Percentiles rank a stretch among this genome's conserved stretches.
phyloP scores from a whole-genome alignment of 2,888 invertebrate species.

The Athripsodes cinereus region DNA sequence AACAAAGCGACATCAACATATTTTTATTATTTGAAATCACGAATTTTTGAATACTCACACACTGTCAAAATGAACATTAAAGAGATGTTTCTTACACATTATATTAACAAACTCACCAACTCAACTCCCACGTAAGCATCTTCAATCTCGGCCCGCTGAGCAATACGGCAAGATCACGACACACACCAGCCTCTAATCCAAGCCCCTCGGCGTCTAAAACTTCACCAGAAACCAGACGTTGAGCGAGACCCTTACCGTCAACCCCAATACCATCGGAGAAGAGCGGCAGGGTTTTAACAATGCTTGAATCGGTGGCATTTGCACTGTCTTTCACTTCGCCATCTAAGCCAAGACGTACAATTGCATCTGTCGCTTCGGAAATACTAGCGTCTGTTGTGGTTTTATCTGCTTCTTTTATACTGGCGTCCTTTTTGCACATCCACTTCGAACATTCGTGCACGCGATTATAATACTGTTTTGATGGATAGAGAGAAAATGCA shows the following conservation, averaged over 20 bases:
- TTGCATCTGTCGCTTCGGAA: neutral
- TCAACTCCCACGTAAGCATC: conserved; percentile 63
- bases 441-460: conserved; percentile 42
- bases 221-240: conserved; percentile 45
- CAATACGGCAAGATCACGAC: conserved; percentile 65
- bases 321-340: neutral
- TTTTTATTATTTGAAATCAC: too few relatives aligned
- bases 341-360: neutral
- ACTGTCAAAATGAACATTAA: too few relatives aligned
- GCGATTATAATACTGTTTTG: conserved; percentile 51
- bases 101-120: too few relatives aligned
- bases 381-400: neutral
- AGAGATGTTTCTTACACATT: too few relatives aligned
- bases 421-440: neutral
- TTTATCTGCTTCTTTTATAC: neutral
- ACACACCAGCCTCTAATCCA: conserved; percentile 58
- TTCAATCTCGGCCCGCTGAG: conserved; percentile 66
- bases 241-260: conserved; percentile 12
- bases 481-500: conserved; percentile 69
- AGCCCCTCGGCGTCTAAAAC: conserved; percentile 58
- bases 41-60: too few relatives aligned
- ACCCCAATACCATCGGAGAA: neutral
- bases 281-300: too few relatives aligned
- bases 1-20: too few relatives aligned
- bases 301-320: neutral